Evolutionary conservation across 2,113 vertebrate species (phyloP).

Genomic region (Gobius niger): DNA sequence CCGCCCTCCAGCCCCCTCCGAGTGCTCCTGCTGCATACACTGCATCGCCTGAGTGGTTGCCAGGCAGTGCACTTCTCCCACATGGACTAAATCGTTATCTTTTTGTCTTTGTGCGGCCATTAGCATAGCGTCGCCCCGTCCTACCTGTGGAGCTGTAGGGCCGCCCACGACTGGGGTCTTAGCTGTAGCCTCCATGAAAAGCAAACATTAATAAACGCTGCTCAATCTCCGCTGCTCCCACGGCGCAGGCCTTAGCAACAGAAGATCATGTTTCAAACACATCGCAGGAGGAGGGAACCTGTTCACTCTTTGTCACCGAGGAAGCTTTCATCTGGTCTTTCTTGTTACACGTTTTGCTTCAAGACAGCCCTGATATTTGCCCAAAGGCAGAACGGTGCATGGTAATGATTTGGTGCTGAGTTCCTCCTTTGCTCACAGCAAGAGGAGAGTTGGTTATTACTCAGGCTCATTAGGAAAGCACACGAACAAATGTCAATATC

Average conservation of each 20-base stretch:
- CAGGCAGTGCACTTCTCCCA: constrained; percentile 40
- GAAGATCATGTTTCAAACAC: constrained; percentile 24
- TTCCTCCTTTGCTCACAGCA: constrained; percentile 4
- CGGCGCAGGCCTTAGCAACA: constrained; percentile 71
- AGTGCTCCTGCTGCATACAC: constrained; percentile 16
- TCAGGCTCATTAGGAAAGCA: too few relatives aligned
- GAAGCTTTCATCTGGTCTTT: neutral
- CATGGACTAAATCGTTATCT: constrained; percentile 25
- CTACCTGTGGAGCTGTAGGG: constrained; percentile 45
- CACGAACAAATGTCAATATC: too few relatives aligned
- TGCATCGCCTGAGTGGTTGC: constrained; percentile 44
- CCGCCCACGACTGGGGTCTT: constrained; percentile 21
- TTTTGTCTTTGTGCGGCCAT: constrained; percentile 20
- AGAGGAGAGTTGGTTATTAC: too few relatives aligned
- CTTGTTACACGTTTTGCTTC: neutral
- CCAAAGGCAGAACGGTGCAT: neutral
- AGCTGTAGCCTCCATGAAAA: constrained; percentile 53
- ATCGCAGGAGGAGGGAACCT: neutral
- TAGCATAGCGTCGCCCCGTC: constrained; percentile 23
- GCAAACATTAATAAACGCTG: too few relatives aligned
- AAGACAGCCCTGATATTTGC: neutral
- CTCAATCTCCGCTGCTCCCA: constrained; percentile 58
- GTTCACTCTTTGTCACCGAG: neutral
- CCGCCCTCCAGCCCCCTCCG: constrained; percentile 13
- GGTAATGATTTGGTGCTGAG: neutral